Percentiles rank a stretch among this genome's conserved stretches.
These are phyloP conservation scores for Galagoides demidoff DNA, from an alignment of 2,797 vertebrate genomes.

Conservation along the genomic window DNA sequence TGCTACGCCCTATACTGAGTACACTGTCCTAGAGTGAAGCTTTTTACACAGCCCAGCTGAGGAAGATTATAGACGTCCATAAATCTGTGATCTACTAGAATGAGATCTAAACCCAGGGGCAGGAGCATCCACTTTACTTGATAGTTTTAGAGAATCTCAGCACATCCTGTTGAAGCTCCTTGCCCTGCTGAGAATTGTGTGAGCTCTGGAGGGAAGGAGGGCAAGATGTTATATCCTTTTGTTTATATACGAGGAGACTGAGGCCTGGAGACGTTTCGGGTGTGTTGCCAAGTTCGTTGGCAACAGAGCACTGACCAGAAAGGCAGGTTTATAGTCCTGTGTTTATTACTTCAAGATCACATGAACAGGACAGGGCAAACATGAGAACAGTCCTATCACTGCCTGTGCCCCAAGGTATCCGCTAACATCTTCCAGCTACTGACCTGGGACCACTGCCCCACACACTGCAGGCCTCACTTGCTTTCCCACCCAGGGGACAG, in stretches of 20 bases:
- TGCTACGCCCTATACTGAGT: not conserved
- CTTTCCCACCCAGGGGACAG: not conserved
- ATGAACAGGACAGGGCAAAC: not conserved
- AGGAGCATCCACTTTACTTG: not conserved
- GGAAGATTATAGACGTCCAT: not conserved
- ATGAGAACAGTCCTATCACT: rapidly evolving
- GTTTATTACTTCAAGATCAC: not conserved
- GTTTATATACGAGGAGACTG: not conserved
- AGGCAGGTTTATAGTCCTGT: not conserved
- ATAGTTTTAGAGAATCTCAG: not conserved
- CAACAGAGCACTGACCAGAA: not conserved
- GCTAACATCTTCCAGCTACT: not conserved
- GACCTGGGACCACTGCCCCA: not conserved
- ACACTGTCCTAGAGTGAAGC: not conserved
- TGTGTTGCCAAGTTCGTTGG: not conserved
- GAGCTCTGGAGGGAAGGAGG: not conserved
- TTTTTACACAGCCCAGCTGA: not conserved
- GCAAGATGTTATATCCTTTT: not conserved
- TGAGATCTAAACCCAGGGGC: not conserved
- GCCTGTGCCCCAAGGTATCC: not conserved
- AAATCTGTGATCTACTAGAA: not conserved
- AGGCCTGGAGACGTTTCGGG: not conserved
- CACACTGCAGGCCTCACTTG: not conserved
- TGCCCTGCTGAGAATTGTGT: not conserved
- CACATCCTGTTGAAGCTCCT: not conserved